Evolutionary conservation across 2,797 vertebrate genomes (phyloP), one percentile per base, ranked within the genome.

Genomic region (Pipistrellus kuhlii): DNA sequence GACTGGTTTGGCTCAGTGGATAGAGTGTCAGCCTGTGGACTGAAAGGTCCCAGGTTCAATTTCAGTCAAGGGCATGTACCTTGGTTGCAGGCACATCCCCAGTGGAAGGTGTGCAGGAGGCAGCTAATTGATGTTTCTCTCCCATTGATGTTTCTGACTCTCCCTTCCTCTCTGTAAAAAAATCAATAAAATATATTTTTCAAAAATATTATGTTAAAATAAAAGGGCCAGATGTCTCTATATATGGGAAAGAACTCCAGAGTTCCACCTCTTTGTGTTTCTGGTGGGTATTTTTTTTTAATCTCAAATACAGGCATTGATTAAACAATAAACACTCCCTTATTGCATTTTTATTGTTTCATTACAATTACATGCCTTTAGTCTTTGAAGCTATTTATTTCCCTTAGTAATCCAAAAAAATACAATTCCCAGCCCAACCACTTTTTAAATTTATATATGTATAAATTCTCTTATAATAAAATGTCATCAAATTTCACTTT

Each of bases 391-490:
- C 14, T 59, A 62, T 64, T 72, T 76, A 32, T 69, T 78, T 68
- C 35, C 32, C 18, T 27, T 18, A 82, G 46, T 35, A 83, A 38
- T 55, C 44, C 18, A 75, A 87, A 18, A 87, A 94, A 94, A 62
- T 55, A 11, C 1, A 46, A 38, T 82, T 32, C 0, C 30, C 3
- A 88, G 20, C 18, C 46, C 8, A 38, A 41, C 30, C 14, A 51
- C 35, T 69, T 38, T 69, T 69, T 35, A 18, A 75, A 9, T 48
- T 55, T 77, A 44, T n/a, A 23, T 85, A 38, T 44, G 13, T 57
- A 81, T 78, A 62, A 87, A 69, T 85, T 91, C 27, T 92, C 30
- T 85, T 71, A 46, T 8, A 87, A 73, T 85, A 66, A 76, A 90
- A 90, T 66, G 10, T 35, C 14, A 87, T 41, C 14, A 12, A 76